Conservation (phyloP, 2,888 invertebrate genomes). For the Microdon myrmicae region DNA sequence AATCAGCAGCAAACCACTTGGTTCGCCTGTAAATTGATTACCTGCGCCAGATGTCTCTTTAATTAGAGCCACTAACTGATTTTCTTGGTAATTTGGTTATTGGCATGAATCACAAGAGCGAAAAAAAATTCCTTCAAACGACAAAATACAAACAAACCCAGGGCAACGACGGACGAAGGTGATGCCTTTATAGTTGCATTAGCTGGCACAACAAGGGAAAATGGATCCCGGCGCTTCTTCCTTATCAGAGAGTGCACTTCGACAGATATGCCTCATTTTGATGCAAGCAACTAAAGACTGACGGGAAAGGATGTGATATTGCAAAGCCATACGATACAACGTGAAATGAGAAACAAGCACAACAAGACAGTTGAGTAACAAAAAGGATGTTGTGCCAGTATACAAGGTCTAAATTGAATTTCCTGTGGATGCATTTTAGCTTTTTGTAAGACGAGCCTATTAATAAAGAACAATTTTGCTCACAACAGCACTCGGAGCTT, state of each 20-base stretch:
- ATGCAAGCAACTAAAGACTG: conserved; percentile 25
- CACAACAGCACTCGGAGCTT: conserved; percentile 19
- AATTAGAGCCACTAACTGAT: conserved; percentile 35
- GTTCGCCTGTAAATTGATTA: conserved; percentile 35
- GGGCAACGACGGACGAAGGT: too few species aligned
- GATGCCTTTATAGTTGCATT: conserved; percentile 32
- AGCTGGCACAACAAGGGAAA: conserved; percentile 1
- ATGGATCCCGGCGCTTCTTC: conserved; percentile 15
- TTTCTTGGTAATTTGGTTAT: conserved; percentile 48
- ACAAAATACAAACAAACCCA: too few species aligned
- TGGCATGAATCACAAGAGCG: neutral
- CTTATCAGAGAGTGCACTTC: conserved; percentile 7
- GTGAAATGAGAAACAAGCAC: conserved; percentile 32
- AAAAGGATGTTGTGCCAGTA: conserved; percentile 21
- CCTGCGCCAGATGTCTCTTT: conserved; percentile 7
- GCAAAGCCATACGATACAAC: conserved; percentile 12
- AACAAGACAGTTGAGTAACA: conserved; percentile 20
- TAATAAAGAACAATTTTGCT: conserved; percentile 43
- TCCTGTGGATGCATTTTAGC: conserved; percentile 40
- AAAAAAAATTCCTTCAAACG: too few species aligned
- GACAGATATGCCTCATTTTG: conserved; percentile 7
- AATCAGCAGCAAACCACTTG: conserved; percentile 25
- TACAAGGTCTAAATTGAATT: conserved; percentile 51
- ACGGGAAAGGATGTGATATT: conserved; percentile 23
- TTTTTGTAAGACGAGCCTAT: conserved; percentile 47